These are phyloP conservation scores for Lasioglossum vierecki DNA, from an alignment of 2,888 invertebrate species.

Conservation along the genomic window DNA sequence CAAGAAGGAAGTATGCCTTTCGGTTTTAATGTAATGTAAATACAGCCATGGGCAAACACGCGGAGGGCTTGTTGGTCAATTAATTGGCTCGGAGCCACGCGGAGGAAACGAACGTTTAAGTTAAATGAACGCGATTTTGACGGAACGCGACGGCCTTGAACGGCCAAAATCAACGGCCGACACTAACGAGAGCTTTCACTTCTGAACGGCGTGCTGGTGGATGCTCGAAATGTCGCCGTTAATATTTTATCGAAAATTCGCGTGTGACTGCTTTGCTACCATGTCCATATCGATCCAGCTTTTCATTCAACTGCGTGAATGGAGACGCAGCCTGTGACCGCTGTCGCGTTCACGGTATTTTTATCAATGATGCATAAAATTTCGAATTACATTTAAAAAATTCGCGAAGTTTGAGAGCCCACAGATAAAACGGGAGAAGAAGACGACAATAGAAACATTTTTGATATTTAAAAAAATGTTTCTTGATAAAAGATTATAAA, in stretches of 20 bases:
- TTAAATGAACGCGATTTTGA: neutral
- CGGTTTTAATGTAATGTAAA: conserved; percentile 79
- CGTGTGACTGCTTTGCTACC: neutral
- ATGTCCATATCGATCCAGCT: neutral
- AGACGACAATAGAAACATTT: too few species aligned
- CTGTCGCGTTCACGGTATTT: neutral
- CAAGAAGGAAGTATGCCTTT: conserved; percentile 67
- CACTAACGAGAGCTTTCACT: conserved; percentile 37
- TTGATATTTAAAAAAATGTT: too few species aligned
- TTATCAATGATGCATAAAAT: too few species aligned
- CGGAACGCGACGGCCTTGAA: neutral
- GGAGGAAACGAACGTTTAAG: conserved; percentile 35
- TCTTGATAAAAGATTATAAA: too few species aligned
- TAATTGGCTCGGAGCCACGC: conserved; percentile 64
- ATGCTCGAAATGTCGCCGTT: neutral
- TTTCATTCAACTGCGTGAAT: neutral
- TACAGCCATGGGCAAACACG: conserved; percentile 68
- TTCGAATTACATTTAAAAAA: too few species aligned
- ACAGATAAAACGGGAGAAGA: too few species aligned
- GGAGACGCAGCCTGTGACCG: neutral
- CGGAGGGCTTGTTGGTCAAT: conserved; percentile 40
- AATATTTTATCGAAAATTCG: conserved; percentile 24
- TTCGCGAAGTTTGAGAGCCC: too few species aligned
- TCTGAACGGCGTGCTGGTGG: neutral
- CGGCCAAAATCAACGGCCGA: conserved; percentile 20